Evolutionary conservation across 2,888 invertebrate genomes (phyloP).

Genomic region (Chironomus tentans): DNA sequence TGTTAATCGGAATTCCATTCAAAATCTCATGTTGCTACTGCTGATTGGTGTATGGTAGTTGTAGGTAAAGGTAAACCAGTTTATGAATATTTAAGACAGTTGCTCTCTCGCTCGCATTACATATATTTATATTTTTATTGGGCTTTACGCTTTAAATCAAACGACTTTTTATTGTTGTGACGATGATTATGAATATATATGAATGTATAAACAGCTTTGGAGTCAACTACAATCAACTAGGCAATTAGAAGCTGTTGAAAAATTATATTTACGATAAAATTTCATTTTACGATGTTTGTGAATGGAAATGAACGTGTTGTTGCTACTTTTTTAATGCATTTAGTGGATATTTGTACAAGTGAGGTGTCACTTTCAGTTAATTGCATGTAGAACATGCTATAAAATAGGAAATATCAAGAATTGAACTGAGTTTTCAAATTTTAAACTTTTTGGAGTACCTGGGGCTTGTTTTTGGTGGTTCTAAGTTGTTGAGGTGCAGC

Average conservation of each 20-base stretch:
- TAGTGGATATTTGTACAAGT: no score
- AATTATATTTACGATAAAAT: neutral
- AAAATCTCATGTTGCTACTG: slow-evolving; percentile 1
- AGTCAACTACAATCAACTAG: neutral
- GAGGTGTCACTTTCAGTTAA: no score
- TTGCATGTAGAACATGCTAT: no score
- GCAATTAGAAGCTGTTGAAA: slow-evolving; percentile 6
- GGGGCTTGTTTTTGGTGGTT: no score
- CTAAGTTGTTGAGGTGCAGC: no score
- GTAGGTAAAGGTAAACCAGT: slow-evolving; percentile 10
- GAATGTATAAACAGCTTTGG: neutral
- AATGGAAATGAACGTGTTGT: neutral
- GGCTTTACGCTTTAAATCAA: neutral
- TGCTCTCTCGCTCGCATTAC: neutral
- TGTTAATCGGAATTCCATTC: neutral
- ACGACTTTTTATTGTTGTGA: neutral
- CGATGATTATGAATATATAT: neutral
- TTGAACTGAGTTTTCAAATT: no score
- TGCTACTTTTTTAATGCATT: no score
- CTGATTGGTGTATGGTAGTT: neutral
- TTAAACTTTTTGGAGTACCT: no score
- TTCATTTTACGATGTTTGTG: neutral
- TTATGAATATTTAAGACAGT: neutral
- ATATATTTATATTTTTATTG: neutral
- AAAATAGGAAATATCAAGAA: no score